Percentiles rank a stretch among this genome's conserved stretches.
These are phyloP conservation scores for Poecilus cupreus DNA, from an alignment of 2,888 invertebrate species.

Conservation along the genomic window DNA sequence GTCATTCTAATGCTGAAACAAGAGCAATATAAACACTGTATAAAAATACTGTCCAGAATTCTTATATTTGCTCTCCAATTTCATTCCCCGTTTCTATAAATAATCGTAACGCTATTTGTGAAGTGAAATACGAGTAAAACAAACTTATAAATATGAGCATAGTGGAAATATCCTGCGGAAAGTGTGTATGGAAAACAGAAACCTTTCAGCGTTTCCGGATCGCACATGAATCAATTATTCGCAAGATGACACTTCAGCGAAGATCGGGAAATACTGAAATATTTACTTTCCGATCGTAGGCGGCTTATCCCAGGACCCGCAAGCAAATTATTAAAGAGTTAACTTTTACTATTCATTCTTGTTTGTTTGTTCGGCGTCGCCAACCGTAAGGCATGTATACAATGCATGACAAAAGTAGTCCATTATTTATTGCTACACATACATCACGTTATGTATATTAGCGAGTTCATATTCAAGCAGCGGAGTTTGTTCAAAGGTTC, in stretches of 20 bases:
- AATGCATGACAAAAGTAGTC: neutral
- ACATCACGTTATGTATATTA: constrained; percentile 42
- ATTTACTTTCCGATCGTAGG: neutral
- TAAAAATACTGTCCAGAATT: neutral
- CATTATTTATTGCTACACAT: constrained; percentile 27
- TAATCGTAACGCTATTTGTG: neutral
- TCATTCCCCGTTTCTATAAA: no score
- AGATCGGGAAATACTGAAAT: neutral
- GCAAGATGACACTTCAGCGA: neutral
- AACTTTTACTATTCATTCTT: constrained; percentile 36
- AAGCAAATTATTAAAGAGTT: constrained; percentile 9
- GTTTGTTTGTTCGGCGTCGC: neutral
- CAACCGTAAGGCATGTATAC: neutral
- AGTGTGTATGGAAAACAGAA: constrained; percentile 7
- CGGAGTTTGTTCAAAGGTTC: constrained; percentile 17
- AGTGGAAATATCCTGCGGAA: neutral
- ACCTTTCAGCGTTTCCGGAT: constrained; percentile 2
- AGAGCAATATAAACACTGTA: no score
- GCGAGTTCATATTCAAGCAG: constrained; percentile 7
- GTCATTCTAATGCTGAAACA: no score
- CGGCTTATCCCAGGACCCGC: neutral
- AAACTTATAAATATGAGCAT: constrained; percentile 27
- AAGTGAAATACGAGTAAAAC: neutral
- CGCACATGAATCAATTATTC: constrained; percentile 20
- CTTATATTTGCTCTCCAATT: neutral